Base-by-base conservation (phyloP, 2,797 vertebrate species). In the Xiphorhynchus erythropygius region DNA sequence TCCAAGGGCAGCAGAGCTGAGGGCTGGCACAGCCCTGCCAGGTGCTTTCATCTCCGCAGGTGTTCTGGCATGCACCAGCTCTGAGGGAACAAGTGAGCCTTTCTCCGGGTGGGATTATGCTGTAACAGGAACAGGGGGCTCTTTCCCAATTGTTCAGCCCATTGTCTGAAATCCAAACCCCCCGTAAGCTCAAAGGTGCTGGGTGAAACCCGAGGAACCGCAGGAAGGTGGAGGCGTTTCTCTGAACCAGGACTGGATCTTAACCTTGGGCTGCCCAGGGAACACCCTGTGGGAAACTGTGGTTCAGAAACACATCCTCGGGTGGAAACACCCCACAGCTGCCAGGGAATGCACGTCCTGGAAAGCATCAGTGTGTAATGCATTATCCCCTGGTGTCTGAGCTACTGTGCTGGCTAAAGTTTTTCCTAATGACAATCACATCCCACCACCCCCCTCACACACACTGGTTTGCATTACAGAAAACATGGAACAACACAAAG, bases 381-480 rank as follows among this genome's bases (percentile, higher is more conserved):
- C 81, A n/a, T 95, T 94, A 93, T 95, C 93, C 96, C 94, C 95
- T 18, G 79, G 81, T 87, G 90, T 89, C 81, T 42, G 71, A 80
- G 96, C 96, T 97, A 96, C 96, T 65, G 95, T 96, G 96, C 94
- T 96, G 96, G 96, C 96, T 95, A 74, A 52, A 85, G 91, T 93
- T 59, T 77, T 25, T 65, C 25, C 10, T 90, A 89, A 95, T n/a
- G 95, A 81, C 96, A 96, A 74, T 95, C 96, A 68, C 96, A 93
- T 30, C 63, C 94, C 86, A 35, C 33, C 59, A 23, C 19, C 65
- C 37, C 41, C 22, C 35, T 5, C 27, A 1, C 85, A 8, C 81
- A 8, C 83, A 1, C 94, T 92, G 95, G 91, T 95, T 94, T 96
- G 95, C 95, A 95, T 97, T 96, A 95, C 91, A 52, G 87, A 82